Percentiles rank a stretch among this genome's conserved stretches.
These are phyloP conservation scores for Coluber constrictor DNA, from an alignment of 2,797 vertebrate species.

Conservation along the genomic window DNA sequence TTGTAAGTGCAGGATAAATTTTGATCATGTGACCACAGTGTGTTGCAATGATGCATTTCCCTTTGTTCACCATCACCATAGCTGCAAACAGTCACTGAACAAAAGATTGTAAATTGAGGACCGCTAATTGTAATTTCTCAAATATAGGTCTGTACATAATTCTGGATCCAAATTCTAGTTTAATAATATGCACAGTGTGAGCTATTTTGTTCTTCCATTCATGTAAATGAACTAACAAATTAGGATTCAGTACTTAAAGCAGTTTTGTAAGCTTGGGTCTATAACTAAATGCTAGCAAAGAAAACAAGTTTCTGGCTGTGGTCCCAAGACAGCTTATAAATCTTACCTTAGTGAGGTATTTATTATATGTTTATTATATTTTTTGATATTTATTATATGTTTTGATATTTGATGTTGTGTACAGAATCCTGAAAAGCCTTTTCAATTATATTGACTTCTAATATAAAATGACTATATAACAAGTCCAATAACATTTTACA, in stretches of 20 bases:
- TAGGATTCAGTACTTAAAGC: background rate
- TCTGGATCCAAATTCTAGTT: background rate
- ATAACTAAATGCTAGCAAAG: background rate
- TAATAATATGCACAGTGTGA: background rate
- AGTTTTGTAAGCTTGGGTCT: background rate
- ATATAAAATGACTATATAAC: conserved; percentile 15
- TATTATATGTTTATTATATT: background rate
- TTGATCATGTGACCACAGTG: background rate
- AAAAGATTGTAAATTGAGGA: background rate
- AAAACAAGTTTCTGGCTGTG: background rate
- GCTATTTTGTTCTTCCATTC: background rate
- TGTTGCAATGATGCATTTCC: background rate
- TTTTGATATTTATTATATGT: background rate
- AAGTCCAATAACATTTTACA: background rate
- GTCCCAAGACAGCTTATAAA: background rate
- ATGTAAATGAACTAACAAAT: background rate
- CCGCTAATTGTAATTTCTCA: background rate
- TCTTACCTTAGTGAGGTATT: background rate
- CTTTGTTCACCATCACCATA: background rate
- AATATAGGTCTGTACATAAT: background rate
- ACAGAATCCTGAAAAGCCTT: background rate
- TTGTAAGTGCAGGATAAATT: background rate
- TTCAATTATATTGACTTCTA: background rate
- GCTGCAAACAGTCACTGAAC: background rate
- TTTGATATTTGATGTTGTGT: background rate